A percentile compares a stretch with the other conserved stretches of the same genome.
Conservation (phyloP, 2,113 vertebrate species). For the Apeltes quadracus region DNA sequence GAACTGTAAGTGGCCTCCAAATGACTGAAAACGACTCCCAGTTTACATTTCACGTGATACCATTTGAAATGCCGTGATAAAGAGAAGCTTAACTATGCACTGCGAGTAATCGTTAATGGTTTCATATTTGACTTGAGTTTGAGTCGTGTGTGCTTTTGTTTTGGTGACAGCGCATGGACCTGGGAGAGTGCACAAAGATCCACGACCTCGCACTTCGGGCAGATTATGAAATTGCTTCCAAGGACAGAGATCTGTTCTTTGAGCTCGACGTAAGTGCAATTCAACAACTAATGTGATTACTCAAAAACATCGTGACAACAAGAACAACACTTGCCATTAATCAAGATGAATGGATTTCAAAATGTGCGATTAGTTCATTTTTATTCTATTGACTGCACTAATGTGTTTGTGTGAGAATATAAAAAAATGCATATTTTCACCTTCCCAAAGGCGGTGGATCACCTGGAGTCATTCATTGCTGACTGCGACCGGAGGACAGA, state of each 20-base stretch:
- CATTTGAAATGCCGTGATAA: not conserved
- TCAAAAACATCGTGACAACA: no score
- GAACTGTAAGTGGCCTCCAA: constrained; percentile 87
- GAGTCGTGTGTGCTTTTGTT: constrained; percentile 21
- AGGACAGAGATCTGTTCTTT: constrained; percentile 97
- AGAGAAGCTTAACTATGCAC: not conserved
- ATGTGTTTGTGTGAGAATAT: no score
- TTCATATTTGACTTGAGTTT: not conserved
- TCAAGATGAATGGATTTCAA: no score
- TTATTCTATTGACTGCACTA: no score
- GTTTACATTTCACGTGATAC: not conserved
- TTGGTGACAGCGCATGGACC: constrained; percentile 91
- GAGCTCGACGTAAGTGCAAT: constrained; percentile 99
- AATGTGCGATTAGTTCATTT: no score
- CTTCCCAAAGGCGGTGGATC: constrained; percentile 89
- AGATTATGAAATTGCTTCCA: constrained; percentile 99
- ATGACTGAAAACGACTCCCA: not conserved
- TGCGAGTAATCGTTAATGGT: not conserved
- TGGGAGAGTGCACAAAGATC: constrained; percentile 99
- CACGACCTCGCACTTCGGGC: constrained; percentile 97
- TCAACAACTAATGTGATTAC: no score
- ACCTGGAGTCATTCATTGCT: constrained; percentile 96
- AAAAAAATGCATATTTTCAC: not conserved
- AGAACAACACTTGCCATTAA: no score
- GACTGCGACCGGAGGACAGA: constrained; percentile 98